Evolutionary conservation across 2,888 invertebrate species (phyloP).

Genomic region (Empis stercorea): DNA sequence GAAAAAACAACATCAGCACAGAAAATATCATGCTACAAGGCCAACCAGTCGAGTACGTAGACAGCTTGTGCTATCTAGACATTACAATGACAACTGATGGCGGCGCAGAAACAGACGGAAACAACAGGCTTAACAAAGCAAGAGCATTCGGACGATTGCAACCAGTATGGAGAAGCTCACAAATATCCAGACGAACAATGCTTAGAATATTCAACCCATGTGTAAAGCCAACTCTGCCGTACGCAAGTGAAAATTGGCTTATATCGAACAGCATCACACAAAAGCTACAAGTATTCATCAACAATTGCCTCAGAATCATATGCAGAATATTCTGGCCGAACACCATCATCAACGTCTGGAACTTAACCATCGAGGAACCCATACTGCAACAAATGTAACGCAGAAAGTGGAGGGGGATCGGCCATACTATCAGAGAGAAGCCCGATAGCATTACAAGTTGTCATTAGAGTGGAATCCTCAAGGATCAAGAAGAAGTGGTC

Average conservation of each 20-base stretch:
- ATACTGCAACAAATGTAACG: no score
- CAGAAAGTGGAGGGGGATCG: no score
- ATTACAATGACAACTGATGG: no score
- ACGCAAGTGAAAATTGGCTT: background rate
- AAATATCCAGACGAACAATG: background rate
- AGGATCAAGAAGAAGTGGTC: background rate
- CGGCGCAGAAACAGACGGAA: no score
- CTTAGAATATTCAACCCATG: background rate
- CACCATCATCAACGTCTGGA: background rate
- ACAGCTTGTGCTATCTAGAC: no score
- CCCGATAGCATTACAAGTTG: background rate
- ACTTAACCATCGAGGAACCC: no score
- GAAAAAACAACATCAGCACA: no score
- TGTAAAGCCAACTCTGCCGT: background rate
- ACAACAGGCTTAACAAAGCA: no score
- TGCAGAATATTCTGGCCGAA: background rate
- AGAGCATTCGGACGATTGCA: background rate
- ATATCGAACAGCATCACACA: background rate
- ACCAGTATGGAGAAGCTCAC: background rate
- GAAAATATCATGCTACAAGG: no score
- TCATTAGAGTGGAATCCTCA: no score
- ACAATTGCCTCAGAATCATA: background rate
- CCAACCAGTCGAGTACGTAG: no score
- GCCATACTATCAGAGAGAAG: background rate
- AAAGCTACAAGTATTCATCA: background rate